Percentiles rank a stretch among this genome's conserved stretches.
phyloP scores from a whole-genome alignment of 2,888 invertebrate genomes.

The Drosophila antonietae region DNA sequence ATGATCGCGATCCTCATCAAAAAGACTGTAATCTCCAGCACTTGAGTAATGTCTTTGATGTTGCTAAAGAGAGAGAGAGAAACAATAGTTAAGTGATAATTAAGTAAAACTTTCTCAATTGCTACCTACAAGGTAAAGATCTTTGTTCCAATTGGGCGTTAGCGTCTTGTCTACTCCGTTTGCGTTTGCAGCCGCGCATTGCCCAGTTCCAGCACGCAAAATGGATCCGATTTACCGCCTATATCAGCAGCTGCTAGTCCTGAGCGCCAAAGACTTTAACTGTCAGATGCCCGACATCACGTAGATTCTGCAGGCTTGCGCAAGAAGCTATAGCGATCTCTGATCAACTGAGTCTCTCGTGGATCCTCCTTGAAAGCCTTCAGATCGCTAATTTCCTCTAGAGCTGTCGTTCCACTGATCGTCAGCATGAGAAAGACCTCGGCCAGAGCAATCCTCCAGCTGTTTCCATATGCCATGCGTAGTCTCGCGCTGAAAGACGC shows the following conservation, averaged over 20 bases:
- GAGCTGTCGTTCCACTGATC: slow-evolving; percentile 96
- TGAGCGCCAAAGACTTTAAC: slow-evolving; percentile 95
- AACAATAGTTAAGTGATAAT: background rate
- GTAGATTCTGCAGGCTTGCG: slow-evolving; percentile 89
- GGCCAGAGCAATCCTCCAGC: slow-evolving; percentile 93
- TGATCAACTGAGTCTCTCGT: slow-evolving; percentile 87
- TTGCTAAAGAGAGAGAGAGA: slow-evolving; percentile 86
- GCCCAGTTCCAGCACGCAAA: slow-evolving; percentile 97
- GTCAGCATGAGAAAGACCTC: slow-evolving; percentile 95
- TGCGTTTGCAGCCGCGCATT: slow-evolving; percentile 98
- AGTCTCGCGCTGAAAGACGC: slow-evolving; percentile 92
- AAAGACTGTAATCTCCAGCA: slow-evolving; percentile 97
- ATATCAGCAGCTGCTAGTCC: slow-evolving; percentile 97
- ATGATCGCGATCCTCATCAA: slow-evolving; percentile 98
- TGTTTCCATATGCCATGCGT: slow-evolving; percentile 96
- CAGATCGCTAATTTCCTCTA: slow-evolving; percentile 96
- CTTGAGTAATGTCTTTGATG: slow-evolving; percentile 97
- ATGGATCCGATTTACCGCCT: slow-evolving; percentile 99
- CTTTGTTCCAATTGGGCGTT: slow-evolving; percentile 99
- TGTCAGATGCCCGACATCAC: slow-evolving; percentile 96
- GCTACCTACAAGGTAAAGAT: slow-evolving; percentile 97
- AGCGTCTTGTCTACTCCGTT: slow-evolving; percentile 99
- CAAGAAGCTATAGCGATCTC: slow-evolving; percentile 86
- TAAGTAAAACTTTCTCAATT: too few relatives aligned
- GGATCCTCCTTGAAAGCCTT: slow-evolving; percentile 93